phyloP scores from a whole-genome alignment of 53 echinoderm and acorn worm genomes.

The Glandiceps talaboti region DNA sequence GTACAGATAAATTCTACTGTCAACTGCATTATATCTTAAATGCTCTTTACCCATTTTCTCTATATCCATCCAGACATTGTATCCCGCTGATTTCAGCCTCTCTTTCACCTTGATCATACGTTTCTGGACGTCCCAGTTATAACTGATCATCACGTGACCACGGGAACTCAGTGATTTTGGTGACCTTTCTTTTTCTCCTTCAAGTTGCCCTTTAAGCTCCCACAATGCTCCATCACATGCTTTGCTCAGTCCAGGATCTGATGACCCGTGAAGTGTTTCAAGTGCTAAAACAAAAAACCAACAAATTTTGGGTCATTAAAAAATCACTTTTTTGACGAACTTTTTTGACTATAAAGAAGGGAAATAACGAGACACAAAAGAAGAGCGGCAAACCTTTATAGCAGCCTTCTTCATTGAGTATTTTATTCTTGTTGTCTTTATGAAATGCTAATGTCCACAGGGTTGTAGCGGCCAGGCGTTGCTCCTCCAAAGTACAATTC shows the following conservation, averaged over 20 bases:
- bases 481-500: conserved; percentile 18
- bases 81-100: conserved; percentile 40
- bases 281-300: not conserved
- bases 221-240: not conserved
- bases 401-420: conserved; percentile 12
- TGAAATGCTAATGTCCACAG: conserved; percentile 53
- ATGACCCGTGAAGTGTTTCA: not conserved
- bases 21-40: too few species aligned
- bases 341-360: too few species aligned
- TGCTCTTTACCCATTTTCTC: conserved; percentile 80
- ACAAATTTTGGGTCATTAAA: too few species aligned
- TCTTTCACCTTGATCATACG: conserved; percentile 56
- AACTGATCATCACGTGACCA: conserved; percentile 79
- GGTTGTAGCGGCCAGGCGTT: conserved; percentile 22
- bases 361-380: too few species aligned
- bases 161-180: not conserved
- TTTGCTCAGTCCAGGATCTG: not conserved
- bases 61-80: conserved; percentile 83
- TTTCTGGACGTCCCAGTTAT: conserved; percentile 75
- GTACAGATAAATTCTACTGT: too few species aligned
- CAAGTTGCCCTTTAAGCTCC: not conserved
- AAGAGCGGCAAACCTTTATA: conserved; percentile 14
- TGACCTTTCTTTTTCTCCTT: not conserved
- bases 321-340: too few species aligned
- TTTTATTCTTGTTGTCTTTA: conserved; percentile 25